These are phyloP conservation scores for Synanthedon formicaeformis DNA, from an alignment of 2,888 invertebrate species.

Conservation along the genomic window DNA sequence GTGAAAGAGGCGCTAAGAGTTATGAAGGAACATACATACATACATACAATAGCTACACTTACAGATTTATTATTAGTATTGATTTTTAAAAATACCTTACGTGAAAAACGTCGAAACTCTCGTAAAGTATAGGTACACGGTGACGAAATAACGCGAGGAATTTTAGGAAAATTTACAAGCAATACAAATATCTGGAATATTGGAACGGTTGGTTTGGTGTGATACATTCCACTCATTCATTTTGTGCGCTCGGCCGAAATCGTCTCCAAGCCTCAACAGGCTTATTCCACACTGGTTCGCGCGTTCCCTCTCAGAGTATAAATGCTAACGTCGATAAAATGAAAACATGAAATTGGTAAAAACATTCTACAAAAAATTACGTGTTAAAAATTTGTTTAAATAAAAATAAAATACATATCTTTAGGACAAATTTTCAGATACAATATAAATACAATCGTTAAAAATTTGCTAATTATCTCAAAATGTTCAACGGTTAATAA, in stretches of 20 bases:
- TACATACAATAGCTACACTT: too few species aligned
- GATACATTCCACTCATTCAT: slow-evolving; percentile 23
- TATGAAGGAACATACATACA: too few species aligned
- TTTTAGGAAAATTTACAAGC: background rate
- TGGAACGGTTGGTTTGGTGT: background rate
- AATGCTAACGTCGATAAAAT: slow-evolving; percentile 1
- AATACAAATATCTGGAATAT: slow-evolving; percentile 3
- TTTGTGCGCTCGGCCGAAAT: slow-evolving; percentile 31
- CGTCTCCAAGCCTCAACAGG: slow-evolving; percentile 12
- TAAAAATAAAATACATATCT: too few species aligned
- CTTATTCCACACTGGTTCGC: slow-evolving; percentile 20
- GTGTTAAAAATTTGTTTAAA: too few species aligned
- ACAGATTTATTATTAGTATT: too few species aligned
- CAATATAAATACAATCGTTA: too few species aligned
- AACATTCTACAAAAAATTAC: background rate
- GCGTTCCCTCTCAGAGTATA: background rate
- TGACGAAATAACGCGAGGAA: background rate
- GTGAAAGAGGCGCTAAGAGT: too few species aligned
- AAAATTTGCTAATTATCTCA: too few species aligned
- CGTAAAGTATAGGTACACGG: background rate
- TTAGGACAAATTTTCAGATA: too few species aligned
- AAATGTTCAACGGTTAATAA: too few species aligned
- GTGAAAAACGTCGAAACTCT: too few species aligned
- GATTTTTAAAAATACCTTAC: too few species aligned
- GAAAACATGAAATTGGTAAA: background rate